Evolutionary conservation across 2,113 vertebrate genomes (phyloP), one percentile per base, ranked within the genome.

Genomic region (Nycticryphes semicollaris): DNA sequence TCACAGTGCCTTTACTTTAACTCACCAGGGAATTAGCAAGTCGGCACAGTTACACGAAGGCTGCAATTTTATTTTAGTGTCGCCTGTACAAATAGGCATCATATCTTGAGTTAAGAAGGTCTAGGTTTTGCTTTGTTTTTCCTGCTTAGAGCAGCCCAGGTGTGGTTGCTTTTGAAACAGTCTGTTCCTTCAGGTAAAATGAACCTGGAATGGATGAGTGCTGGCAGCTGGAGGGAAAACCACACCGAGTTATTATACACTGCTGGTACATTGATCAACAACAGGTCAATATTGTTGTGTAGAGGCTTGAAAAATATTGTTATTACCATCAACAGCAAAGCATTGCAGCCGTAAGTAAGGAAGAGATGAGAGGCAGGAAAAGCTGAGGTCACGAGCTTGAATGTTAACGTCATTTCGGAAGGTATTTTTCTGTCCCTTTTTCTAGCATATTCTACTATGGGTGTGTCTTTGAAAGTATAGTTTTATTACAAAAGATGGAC

Each of bases 1-100:
- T 95, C 81, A 24, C 77, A 56, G 89, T 80, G 50, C 53, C 84
- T 94, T 92, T 50, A 60, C 90, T 93, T 90, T 60, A 76, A 48
- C 86, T 91, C 87, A 31, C 48, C 28, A 30, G 82, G 81, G 81
- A 78, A 27, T 83, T 85, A 56, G 80, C 57, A 93, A 89, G 75
- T 35, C 86, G 88, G 41, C 53, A 84, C 51, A 75, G 82, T 93
- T 96, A 84, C 13, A 68, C 8, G 13, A 92, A 88, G 81, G 53
- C 89, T 88, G 62, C 74, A 30, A 59, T 97, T 97, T 97, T 95
- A 94, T 97, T 96, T 96, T 72, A 45, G 28, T 84, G 77, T 93
- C 35, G 67, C 86, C 89, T 92, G 2, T 90, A 45, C 76, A 94
- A 97, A 94, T 66, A 97, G 72, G 78, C 93, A 86, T 96, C 15